Evolutionary conservation across 2,888 invertebrate genomes (phyloP).

Genomic region (Syritta pipiens): DNA sequence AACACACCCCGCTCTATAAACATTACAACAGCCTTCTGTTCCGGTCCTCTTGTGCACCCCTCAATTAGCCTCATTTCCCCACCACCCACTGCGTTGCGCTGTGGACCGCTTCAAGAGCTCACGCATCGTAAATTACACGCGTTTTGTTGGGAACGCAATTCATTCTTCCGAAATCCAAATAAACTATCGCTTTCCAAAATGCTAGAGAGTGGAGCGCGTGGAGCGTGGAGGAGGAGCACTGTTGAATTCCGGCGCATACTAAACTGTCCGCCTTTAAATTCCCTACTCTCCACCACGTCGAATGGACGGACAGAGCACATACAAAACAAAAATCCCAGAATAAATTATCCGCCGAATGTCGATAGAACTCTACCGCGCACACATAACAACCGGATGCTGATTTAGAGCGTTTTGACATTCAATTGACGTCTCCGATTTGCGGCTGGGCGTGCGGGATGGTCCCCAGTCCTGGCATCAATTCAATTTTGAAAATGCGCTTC

Average conservation of each 20-base stretch:
- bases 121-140: slow-evolving; percentile 45
- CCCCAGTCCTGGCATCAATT: slow-evolving; percentile 28
- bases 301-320: neutral
- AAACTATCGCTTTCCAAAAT: slow-evolving; percentile 55
- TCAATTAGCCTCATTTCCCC: slow-evolving; percentile 33
- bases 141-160: slow-evolving; percentile 57
- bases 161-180: slow-evolving; percentile 51
- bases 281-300: neutral
- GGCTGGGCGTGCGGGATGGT: neutral
- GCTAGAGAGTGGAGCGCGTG: neutral
- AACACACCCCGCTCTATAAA: slow-evolving; percentile 49
- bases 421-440: slow-evolving; percentile 52
- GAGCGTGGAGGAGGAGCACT: neutral
- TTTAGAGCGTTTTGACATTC: slow-evolving; percentile 58
- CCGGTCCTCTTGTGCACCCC: slow-evolving; percentile 24
- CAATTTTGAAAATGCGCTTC: slow-evolving; percentile 22
- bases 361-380: slow-evolving; percentile 14
- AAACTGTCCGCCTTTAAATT: slow-evolving; percentile 44
- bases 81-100: slow-evolving; percentile 49
- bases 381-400: slow-evolving; percentile 51
- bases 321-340: slow-evolving; percentile 41
- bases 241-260: slow-evolving; percentile 38
- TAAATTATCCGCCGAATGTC: slow-evolving; percentile 47
- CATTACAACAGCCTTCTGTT: slow-evolving; percentile 60
- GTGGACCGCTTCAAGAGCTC: slow-evolving; percentile 38